These are phyloP conservation scores for Galaxea fascicularis DNA, from an alignment of 92 coral and sea anemone species.

Conservation along the genomic window DNA sequence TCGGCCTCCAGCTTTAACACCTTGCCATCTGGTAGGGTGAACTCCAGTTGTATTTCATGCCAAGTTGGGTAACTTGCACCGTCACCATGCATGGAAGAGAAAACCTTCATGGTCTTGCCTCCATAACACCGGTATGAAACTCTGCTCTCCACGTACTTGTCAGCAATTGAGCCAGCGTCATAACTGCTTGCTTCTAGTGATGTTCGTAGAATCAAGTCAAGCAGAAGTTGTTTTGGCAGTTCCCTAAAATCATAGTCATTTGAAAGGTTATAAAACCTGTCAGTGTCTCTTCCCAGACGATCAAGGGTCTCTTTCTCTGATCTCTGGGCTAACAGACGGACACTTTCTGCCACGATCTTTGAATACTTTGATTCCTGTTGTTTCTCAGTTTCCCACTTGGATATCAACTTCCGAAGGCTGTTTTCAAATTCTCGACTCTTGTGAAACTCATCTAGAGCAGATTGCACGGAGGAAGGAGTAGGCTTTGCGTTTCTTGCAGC, in stretches of 20 bases:
- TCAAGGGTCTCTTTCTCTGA: constrained; percentile 15
- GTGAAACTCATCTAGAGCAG: constrained; percentile 37
- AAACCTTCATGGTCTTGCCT: constrained; percentile 15
- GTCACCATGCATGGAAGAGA: constrained; percentile 36
- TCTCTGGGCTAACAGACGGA: constrained; percentile 23
- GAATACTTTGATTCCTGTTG: background rate
- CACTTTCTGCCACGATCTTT: constrained; percentile 23
- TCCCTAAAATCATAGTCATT: constrained; percentile 2
- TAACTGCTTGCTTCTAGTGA: constrained; percentile 21
- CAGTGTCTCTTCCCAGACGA: constrained; percentile 7
- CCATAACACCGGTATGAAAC: constrained; percentile 19
- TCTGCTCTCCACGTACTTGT: constrained; percentile 31
- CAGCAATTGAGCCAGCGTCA: constrained; percentile 30
- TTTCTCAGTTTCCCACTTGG: constrained; percentile 22
- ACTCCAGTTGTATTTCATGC: constrained; percentile 33
- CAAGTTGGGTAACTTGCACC: constrained; percentile 33
- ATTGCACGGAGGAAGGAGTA: constrained; percentile 10
- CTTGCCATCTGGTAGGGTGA: constrained; percentile 40
- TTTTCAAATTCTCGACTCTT: background rate
- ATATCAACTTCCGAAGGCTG: constrained; percentile 19
- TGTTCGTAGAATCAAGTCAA: constrained; percentile 41
- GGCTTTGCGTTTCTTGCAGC: constrained; percentile 43
- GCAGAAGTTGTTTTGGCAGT: constrained; percentile 40
- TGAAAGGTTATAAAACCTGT: background rate
- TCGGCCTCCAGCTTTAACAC: constrained; percentile 1